These are phyloP conservation scores for Dicyrtoma fusca DNA, from an alignment of 2,888 invertebrate species.

Conservation along the genomic window DNA sequence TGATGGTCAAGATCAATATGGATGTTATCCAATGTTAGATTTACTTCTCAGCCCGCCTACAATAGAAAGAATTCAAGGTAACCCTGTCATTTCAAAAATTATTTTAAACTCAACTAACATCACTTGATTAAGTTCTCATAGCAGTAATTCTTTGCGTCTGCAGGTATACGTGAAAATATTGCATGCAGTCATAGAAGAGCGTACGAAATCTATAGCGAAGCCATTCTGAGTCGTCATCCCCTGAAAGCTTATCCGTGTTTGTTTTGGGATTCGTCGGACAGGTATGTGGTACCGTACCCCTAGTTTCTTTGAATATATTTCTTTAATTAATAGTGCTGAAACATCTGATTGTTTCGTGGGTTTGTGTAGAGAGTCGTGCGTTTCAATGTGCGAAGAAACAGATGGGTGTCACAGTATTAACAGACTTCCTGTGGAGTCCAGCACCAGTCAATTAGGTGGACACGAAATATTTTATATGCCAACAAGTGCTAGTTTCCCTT, in stretches of 20 bases:
- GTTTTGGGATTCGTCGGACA: conserved; percentile 19
- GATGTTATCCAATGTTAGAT: conserved; percentile 34
- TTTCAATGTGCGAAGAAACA: conserved; percentile 9
- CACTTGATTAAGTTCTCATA: no score
- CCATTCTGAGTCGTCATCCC: conserved; percentile 28
- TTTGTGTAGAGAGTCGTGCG: conserved; percentile 18
- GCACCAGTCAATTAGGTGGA: neutral
- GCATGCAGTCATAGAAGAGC: conserved; percentile 46
- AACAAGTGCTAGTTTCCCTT: conserved; percentile 11
- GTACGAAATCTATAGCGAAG: conserved; percentile 39
- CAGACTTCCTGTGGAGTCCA: neutral
- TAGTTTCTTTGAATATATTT: no score
- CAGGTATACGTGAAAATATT: conserved; percentile 34
- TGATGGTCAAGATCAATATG: conserved; percentile 45
- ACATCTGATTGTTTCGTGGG: no score
- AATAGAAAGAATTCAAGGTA: conserved; percentile 22
- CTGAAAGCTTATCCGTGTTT: conserved; percentile 24
- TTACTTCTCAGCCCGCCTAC: conserved; percentile 30
- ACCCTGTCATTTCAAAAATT: neutral
- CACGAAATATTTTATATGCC: conserved; percentile 25
- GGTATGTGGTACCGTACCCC: conserved; percentile 14
- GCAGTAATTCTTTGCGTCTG: neutral
- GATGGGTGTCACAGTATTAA: conserved; percentile 13
- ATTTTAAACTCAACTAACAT: no score
- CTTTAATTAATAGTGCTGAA: no score